phyloP scores from a whole-genome alignment of 2,797 vertebrate genomes.

The Lepus oiostolus region DNA sequence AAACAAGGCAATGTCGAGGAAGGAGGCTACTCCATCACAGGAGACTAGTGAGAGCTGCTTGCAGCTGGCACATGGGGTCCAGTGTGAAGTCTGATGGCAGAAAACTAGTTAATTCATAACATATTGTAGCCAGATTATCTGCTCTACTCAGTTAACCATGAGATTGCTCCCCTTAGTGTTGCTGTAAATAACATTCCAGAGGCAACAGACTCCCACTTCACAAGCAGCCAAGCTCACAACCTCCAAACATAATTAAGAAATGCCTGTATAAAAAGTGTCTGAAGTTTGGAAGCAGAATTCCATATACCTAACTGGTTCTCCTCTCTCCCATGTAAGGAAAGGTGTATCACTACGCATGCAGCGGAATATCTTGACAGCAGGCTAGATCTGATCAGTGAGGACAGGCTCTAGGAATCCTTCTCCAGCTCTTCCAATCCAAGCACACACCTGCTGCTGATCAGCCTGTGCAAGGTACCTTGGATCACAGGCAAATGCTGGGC shows the following conservation, averaged over 20 bases:
- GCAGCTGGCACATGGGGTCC: background rate
- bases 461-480: background rate
- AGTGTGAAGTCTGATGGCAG: background rate
- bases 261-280: background rate
- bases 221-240: background rate
- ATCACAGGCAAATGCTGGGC: background rate
- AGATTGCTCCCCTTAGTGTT: background rate
- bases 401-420: background rate
- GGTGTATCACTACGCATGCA: background rate
- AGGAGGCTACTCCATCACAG: background rate
- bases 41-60: background rate
- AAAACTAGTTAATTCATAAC: background rate
- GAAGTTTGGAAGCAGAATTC: slow-evolving; percentile 39
- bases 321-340: background rate
- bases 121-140: background rate
- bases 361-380: background rate
- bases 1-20: background rate
- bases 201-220: background rate
- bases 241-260: background rate
- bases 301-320: slow-evolving; percentile 8
- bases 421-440: background rate
- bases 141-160: background rate
- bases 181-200: background rate
- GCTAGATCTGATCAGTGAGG: background rate
- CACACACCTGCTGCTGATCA: background rate